Conservation (phyloP, 2,888 invertebrate genomes). For the Coleophora flavipennella region DNA sequence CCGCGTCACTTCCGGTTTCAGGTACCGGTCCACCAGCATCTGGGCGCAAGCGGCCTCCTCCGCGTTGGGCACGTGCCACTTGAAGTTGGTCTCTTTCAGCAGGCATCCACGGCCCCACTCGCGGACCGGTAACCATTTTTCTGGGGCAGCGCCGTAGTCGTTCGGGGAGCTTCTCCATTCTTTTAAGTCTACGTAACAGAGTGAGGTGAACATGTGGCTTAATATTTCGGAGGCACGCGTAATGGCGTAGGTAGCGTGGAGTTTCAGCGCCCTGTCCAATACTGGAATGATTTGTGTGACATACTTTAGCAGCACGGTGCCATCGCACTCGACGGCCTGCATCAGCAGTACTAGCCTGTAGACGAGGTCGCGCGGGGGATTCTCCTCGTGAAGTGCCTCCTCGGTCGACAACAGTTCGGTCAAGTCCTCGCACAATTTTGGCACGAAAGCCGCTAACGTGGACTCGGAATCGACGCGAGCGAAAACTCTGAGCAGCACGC, state of each 20-base stretch:
- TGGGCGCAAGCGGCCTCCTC: conserved; percentile 79
- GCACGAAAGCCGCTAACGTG: conserved; percentile 81
- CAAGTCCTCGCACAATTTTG: conserved; percentile 79
- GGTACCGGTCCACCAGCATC: conserved; percentile 75
- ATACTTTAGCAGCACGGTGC: conserved; percentile 76
- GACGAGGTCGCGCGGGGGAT: conserved; percentile 82
- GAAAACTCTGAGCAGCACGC: conserved; percentile 79
- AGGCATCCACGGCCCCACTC: conserved; percentile 87
- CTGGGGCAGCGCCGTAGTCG: conserved; percentile 75
- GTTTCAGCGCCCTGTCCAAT: conserved; percentile 78
- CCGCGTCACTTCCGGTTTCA: conserved; percentile 75
- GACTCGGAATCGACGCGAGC: conserved; percentile 77
- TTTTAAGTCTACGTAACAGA: conserved; percentile 75
- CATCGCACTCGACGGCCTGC: conserved; percentile 79
- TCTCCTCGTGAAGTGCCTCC: conserved; percentile 82
- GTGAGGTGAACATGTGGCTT: conserved; percentile 67
- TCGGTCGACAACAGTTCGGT: conserved; percentile 73
- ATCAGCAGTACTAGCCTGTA: conserved; percentile 84
- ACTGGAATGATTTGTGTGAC: conserved; percentile 76
- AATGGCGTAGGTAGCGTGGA: conserved; percentile 79
- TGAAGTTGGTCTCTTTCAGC: conserved; percentile 75
- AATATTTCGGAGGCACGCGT: conserved; percentile 76
- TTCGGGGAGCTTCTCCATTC: conserved; percentile 75
- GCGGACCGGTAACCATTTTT: conserved; percentile 80
- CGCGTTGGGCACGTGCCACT: conserved; percentile 84